Base-by-base conservation (phyloP, 1,140 invertebrate species). In the Procambarus clarkii region DNA sequence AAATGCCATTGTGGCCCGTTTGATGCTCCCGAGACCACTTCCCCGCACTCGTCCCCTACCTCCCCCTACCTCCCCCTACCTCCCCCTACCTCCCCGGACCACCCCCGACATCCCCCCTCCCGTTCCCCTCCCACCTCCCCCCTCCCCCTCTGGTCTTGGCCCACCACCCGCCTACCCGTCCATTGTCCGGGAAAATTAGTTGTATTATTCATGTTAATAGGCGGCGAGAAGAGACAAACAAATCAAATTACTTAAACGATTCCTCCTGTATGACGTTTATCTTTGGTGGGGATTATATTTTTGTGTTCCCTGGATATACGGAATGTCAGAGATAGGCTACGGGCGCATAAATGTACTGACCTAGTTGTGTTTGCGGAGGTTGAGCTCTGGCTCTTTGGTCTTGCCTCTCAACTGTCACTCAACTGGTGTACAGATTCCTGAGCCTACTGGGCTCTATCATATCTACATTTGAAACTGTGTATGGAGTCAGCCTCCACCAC, bases 121-220 rank as follows among this genome's bases (percentile, higher is more conserved):
- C n/a, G 3, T 8, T 69, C 24, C 58, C 18, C 44, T 46, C 81
- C 81, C 45, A 3, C 5, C 4, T 58, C 80, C 50, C 34, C 9
- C 54, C n/a, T 4, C 44, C 54, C 13, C 80, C 54, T 60, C 21
- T 60, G 3, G 15, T 2, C 60, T 18, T 13, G 24, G 34, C 7
- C 24, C 69, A 34, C 69, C 69, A 74, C 69, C 69, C n/a, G 69
- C 69, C 69, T 34, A 74, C 69, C n/a, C n/a, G 24, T 18, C 58
- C 81, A 83, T 83, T 83, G 81, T 83, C 58, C 18, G n/a, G 60
- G 58, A 83, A 69, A 69, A 83, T 83, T 83, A 60, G 81, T 44
- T 69, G 81, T 83, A 83, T 83, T 83, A 64, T 83, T 44, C 81
- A 83, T 83, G 81, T 60, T 83, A 83, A 83, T 83, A 46, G 44